A percentile compares a stretch with the other conserved stretches of the same genome.
Evolutionary conservation across 2,888 invertebrate species (phyloP).

Genomic region (Siphlonurus alternatus): DNA sequence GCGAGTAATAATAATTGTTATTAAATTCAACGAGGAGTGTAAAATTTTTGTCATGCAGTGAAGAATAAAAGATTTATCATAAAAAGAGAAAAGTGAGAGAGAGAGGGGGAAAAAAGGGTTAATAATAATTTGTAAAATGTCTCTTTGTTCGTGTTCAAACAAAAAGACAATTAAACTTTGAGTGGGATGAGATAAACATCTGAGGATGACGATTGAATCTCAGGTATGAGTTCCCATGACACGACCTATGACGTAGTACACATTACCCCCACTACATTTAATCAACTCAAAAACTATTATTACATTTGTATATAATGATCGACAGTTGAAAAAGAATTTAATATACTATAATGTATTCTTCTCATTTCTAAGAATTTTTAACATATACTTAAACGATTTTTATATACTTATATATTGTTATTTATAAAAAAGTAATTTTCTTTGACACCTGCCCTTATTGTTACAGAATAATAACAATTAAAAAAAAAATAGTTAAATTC

Average conservation of each 20-base stretch:
- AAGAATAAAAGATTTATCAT: background rate
- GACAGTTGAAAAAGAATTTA: no score
- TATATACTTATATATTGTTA: no score
- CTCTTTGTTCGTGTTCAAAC: background rate
- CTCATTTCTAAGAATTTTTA: no score
- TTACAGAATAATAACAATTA: no score
- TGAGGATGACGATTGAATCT: no score
- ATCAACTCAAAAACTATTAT: background rate
- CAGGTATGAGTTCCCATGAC: no score
- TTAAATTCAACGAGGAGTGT: background rate
- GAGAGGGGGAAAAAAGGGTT: background rate
- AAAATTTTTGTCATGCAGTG: background rate
- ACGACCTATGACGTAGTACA: background rate
- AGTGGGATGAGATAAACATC: background rate
- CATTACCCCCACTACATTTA: background rate
- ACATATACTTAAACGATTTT: no score
- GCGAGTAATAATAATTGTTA: background rate
- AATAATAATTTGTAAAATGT: background rate
- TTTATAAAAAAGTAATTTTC: no score
- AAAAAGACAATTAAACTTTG: background rate
- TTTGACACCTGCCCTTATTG: no score
- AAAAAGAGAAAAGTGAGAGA: background rate
- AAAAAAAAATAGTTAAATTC: no score
- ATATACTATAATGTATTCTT: no score
- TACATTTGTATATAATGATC: no score